These are phyloP conservation scores for Hyles lineata DNA, from an alignment of 2,888 invertebrate species.

Conservation along the genomic window DNA sequence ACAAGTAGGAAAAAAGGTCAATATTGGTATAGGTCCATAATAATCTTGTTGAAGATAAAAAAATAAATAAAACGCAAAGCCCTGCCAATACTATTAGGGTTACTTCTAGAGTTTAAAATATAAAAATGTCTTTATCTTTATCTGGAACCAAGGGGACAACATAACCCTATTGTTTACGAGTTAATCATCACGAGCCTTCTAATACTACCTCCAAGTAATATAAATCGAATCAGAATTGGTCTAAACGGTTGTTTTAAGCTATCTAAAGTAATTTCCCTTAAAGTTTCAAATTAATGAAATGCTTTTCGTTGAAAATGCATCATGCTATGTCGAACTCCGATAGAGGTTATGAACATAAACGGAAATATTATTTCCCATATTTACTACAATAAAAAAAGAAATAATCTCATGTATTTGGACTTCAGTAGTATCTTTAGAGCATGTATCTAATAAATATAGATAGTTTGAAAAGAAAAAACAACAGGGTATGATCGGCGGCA, in stretches of 20 bases:
- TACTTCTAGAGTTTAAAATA: not conserved
- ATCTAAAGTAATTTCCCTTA: not conserved
- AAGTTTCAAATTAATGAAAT: not conserved
- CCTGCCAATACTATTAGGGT: not conserved
- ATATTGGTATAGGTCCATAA: no score
- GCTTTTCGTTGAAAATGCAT: not conserved
- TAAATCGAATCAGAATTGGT: not conserved
- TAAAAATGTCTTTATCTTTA: not conserved
- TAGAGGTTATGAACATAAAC: conserved; percentile 50
- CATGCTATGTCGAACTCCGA: conserved; percentile 8
- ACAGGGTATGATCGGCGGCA: conserved; percentile 52
- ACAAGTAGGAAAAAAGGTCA: no score
- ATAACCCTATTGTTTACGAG: not conserved
- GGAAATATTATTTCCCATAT: conserved; percentile 30
- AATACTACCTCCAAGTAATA: not conserved
- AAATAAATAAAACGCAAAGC: not conserved
- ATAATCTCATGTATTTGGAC: not conserved
- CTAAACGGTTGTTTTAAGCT: not conserved
- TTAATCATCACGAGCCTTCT: not conserved
- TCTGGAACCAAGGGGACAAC: not conserved
- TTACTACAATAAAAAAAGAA: not conserved
- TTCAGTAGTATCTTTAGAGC: not conserved
- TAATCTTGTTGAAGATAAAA: not conserved
- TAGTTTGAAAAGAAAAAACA: conserved; percentile 17
- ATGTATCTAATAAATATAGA: not conserved